Conservation (phyloP, 2,797 vertebrate species). For the Scyliorhinus canicula region DNA sequence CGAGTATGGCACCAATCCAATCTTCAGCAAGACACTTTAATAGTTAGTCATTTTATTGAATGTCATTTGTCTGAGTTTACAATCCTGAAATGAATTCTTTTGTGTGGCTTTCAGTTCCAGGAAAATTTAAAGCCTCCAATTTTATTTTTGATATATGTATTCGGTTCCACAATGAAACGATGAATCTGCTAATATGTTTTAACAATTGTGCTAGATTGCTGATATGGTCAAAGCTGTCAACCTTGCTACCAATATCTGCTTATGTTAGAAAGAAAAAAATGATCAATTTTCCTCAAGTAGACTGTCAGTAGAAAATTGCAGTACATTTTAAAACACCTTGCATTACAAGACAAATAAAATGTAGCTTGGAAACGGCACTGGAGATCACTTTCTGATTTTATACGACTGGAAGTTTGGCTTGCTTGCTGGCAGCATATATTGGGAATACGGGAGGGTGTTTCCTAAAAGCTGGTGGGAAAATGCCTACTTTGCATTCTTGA, state of each 20-base stretch:
- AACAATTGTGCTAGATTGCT: background rate
- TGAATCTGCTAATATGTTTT: background rate
- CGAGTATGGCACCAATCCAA: background rate
- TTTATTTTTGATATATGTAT: background rate
- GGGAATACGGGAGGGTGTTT: background rate
- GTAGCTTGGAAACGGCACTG: background rate
- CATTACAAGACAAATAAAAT: background rate
- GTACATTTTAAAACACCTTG: background rate
- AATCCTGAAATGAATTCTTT: background rate
- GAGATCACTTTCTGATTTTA: background rate
- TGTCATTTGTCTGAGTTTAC: background rate
- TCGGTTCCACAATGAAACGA: background rate
- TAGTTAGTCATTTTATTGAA: background rate
- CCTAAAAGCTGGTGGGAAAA: background rate
- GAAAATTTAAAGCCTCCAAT: background rate
- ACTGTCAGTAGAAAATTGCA: background rate
- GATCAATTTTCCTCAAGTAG: background rate
- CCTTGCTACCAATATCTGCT: background rate
- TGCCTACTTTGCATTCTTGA: background rate
- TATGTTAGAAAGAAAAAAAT: background rate
- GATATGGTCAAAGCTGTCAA: background rate
- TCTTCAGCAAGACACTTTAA: background rate
- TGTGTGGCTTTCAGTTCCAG: background rate
- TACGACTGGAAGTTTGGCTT: background rate
- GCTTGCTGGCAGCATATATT: background rate